phyloP scores from a whole-genome alignment of 53 echinoderm and acorn worm species.

The Temnopleurus reevesii region DNA sequence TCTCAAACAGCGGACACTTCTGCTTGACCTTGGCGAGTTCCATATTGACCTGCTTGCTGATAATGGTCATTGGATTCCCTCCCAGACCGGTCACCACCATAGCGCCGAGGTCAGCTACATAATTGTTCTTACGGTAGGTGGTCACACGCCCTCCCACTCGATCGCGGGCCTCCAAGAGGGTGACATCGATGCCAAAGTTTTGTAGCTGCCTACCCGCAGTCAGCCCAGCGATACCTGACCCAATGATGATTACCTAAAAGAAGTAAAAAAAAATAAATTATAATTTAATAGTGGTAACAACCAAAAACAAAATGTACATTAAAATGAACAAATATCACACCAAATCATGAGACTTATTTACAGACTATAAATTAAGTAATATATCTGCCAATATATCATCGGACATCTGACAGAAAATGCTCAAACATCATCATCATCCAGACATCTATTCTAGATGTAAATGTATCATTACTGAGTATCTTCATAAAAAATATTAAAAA shows the following conservation, averaged over 20 bases:
- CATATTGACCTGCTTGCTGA: constrained; percentile 99
- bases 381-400: no score
- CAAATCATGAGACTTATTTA: no score
- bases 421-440: no score
- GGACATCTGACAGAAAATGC: no score
- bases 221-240: constrained; percentile 93
- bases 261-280: background rate
- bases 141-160: constrained; percentile 96
- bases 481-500: no score
- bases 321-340: no score
- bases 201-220: constrained; percentile 93
- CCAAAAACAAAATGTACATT: no score
- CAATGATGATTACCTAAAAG: constrained; percentile 76
- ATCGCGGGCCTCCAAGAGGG: constrained; percentile 90
- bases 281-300: no score
- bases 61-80: constrained; percentile 97
- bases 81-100: constrained; percentile 99
- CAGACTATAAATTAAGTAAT: no score
- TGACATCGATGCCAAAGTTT: constrained; percentile 92
- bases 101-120: constrained; percentile 97
- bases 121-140: constrained; percentile 93
- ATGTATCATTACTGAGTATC: no score
- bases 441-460: no score
- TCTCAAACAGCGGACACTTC: constrained; percentile 98
- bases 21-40: constrained; percentile 97